Evolutionary conservation across 2,113 vertebrate genomes (phyloP), one percentile per base, ranked within the genome.

Genomic region (Oceanites oceanicus): DNA sequence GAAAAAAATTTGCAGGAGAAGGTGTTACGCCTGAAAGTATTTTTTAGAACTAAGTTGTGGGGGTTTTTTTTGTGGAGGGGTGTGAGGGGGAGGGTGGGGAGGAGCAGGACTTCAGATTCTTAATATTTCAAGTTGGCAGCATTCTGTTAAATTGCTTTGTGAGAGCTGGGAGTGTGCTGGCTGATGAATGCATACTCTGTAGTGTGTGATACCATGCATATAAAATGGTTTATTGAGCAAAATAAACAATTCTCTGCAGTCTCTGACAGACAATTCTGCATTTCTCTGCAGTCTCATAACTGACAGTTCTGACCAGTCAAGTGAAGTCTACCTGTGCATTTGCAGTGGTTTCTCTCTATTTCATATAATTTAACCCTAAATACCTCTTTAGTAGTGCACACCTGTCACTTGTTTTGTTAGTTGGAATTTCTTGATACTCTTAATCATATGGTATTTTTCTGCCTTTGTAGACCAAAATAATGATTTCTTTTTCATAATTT

Each of bases 151-250:
- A 88, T 92, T 89, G 65, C 74, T 96, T 87, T 92, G 77, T 75
- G 93, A 94, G 78, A 78, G n/a, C 34, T 77, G 30, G 20, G 70
- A 87, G 18, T 56, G 55, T 86, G 20, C 68, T 92, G 65, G 40
- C 36, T 96, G 92, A 92, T 86, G 72, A 95, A 96, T 96, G 81
- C 78, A 55, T 86, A n/a, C 68, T 79, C 76, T 74, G 63, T 61
- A n/a, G 81, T 88, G 44, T 94, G 90, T 88, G 91, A 83, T 95
- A 58, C 75, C 74, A 61, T 92, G 91, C 91, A 96, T 95, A 95
- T 78, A 94, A 95, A 96, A 95, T 86, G 76, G 65, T 84, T 95
- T 97, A 93, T 93, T 92, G 90, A 94, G 78, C 40, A 95, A 97
- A 96, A 96, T 90, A 96, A 96, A 95, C 85, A 95, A 75, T 86